Percentiles rank a stretch among this genome's conserved stretches.
Conservation (phyloP, 2,797 vertebrate genomes). For the Momotus momota region DNA sequence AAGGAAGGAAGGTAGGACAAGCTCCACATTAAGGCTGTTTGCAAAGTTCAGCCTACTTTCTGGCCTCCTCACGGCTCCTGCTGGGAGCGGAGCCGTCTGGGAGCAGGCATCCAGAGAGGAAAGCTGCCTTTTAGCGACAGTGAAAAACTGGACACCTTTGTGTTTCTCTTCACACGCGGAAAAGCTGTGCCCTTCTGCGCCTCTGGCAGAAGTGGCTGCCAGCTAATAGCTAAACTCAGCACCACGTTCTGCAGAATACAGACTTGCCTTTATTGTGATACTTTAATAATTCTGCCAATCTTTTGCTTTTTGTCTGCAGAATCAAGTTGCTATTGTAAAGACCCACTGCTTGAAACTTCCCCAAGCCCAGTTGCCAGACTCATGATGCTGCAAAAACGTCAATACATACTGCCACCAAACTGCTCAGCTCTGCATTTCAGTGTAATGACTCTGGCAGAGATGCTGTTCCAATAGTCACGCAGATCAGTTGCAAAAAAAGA, state of each 20-base stretch:
- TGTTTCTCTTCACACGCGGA: not conserved
- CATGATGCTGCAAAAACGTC: constrained; percentile 76
- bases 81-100: not conserved
- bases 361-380: constrained; percentile 75
- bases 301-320: constrained; percentile 79
- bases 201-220: constrained; percentile 19
- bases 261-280: constrained; percentile 50
- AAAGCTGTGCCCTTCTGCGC: not conserved
- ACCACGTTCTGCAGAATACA: constrained; percentile 28
- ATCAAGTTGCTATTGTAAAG: constrained; percentile 82
- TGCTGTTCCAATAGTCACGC: constrained; percentile 71
- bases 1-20: not conserved
- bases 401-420: constrained; percentile 73
- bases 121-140: not conserved
- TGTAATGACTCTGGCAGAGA: constrained; percentile 77
- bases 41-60: not conserved
- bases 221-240: not conserved
- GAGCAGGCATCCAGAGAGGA: not conserved
- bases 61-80: not conserved
- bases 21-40: not conserved
- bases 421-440: constrained; percentile 76
- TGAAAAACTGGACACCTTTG: not conserved
- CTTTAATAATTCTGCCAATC: constrained; percentile 73
- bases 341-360: constrained; percentile 76
- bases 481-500: constrained; percentile 67